phyloP scores from a whole-genome alignment of 2,797 vertebrate species.

The Acrossocheilus wenchowensis region DNA sequence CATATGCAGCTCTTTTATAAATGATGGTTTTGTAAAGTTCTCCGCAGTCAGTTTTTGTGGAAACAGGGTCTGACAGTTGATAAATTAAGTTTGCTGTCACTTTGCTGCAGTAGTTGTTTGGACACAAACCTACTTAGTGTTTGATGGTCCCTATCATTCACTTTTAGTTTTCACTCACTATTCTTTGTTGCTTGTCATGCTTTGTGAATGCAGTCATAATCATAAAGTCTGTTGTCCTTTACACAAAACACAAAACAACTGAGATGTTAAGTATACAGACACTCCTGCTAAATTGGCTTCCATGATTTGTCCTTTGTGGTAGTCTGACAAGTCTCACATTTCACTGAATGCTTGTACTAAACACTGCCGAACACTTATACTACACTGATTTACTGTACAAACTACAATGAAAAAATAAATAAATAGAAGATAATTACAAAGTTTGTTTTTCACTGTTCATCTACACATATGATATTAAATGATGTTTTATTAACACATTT shows the following conservation, averaged over 20 bases:
- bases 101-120: not conserved
- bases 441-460: not conserved
- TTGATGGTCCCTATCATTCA: not conserved
- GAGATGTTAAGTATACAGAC: too few species aligned
- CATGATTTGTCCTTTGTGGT: not conserved
- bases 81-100: not conserved
- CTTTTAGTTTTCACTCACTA: not conserved
- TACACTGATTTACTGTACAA: not conserved
- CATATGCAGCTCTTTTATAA: too few species aligned
- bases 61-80: too few species aligned
- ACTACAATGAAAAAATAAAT: too few species aligned
- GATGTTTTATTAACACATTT: too few species aligned
- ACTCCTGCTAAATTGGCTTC: too few species aligned
- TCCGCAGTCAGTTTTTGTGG: too few species aligned
- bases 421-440: not conserved
- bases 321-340: not conserved
- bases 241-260: too few species aligned
- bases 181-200: not conserved
- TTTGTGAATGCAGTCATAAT: not conserved
- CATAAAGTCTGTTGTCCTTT: not conserved
- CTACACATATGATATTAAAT: not conserved
- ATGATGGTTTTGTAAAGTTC: too few species aligned
- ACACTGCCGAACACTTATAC: not conserved
- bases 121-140: not conserved
- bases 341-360: not conserved